Evolutionary conservation across 2,888 invertebrate genomes (phyloP), one percentile per base, ranked within the genome.

Genomic region (Melieria omissa): DNA sequence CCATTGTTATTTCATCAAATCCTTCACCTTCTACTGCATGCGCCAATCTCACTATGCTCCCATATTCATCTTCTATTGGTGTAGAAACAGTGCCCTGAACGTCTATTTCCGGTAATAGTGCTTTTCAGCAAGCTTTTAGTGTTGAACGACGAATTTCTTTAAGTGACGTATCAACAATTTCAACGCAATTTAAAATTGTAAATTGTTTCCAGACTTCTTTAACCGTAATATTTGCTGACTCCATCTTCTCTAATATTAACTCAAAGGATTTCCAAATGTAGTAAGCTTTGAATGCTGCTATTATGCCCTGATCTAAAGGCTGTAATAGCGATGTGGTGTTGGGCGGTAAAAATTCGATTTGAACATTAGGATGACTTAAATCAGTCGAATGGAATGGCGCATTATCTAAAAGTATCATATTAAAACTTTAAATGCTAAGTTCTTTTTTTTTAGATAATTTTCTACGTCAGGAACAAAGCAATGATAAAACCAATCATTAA

Each of bases 191-290:
- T n/a, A n/a, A n/a, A n/a, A n/a, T n/a, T n/a, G n/a, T n/a, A n/a
- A n/a, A n/a, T n/a, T n/a, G n/a, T n/a, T n/a, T n/a, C n/a, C n/a
- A n/a, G n/a, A n/a, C n/a, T n/a, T n/a, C n/a, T 58, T 41, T 65
- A 54, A 41, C 65, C 57, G 58, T 69, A 62, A 68, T 64, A 63
- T 68, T 68, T 63, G 61, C 61, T 72, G 64, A 72, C 54, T 70
- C 69, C 42, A 73, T 70, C 62, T 70, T 70, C 62, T 73, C 62
- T 73, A 73, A 70, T 61, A 73, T 73, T 66, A 70, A 65, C 57
- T 66, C 57, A 67, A 73, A 70, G 60, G 70, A 70, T 67, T 66
- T 61, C 12, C 67, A 54, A 52, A 67, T 44, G 62, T 63, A 61
- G 61, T 61, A 61, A n/a, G 61, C 42, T 61, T 61, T 61, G 61